Percentiles rank a stretch among this genome's conserved stretches.
phyloP scores from a whole-genome alignment of 2,113 vertebrate genomes.

The Rafetus swinhoei region DNA sequence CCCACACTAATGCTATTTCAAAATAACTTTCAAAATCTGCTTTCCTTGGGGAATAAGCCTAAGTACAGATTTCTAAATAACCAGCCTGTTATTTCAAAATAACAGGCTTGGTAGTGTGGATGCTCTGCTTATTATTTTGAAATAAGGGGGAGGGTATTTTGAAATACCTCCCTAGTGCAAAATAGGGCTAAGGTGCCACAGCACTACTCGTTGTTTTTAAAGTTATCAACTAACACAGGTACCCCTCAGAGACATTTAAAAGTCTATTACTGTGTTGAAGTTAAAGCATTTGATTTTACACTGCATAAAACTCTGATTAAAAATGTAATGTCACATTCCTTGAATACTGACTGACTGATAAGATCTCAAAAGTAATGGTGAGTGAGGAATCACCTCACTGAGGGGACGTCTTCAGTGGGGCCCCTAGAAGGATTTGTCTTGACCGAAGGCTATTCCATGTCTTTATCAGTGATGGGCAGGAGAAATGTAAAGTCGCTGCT shows the following conservation, averaged over 20 bases:
- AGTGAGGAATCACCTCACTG: neutral
- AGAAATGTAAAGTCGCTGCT: slow-evolving; percentile 19
- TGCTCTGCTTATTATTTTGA: too few species aligned
- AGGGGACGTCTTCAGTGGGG: neutral
- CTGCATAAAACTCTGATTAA: neutral
- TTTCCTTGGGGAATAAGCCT: too few species aligned
- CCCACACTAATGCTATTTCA: too few species aligned
- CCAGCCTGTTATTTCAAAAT: too few species aligned
- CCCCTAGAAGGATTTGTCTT: neutral
- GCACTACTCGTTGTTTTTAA: too few species aligned
- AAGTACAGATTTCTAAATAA: too few species aligned
- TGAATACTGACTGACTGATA: neutral
- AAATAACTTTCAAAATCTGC: too few species aligned
- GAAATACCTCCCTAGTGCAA: too few species aligned
- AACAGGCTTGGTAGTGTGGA: too few species aligned
- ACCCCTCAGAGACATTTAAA: neutral
- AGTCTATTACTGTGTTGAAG: neutral
- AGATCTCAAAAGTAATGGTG: neutral
- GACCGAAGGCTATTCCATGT: neutral
- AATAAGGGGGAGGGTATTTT: too few species aligned
- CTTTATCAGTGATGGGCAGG: neutral
- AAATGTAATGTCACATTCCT: neutral
- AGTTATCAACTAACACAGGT: too few species aligned
- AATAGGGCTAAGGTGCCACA: too few species aligned
- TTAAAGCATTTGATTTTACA: neutral